Conservation (phyloP, 2,797 vertebrate species). For the Parauchenoglanis punctatus region DNA sequence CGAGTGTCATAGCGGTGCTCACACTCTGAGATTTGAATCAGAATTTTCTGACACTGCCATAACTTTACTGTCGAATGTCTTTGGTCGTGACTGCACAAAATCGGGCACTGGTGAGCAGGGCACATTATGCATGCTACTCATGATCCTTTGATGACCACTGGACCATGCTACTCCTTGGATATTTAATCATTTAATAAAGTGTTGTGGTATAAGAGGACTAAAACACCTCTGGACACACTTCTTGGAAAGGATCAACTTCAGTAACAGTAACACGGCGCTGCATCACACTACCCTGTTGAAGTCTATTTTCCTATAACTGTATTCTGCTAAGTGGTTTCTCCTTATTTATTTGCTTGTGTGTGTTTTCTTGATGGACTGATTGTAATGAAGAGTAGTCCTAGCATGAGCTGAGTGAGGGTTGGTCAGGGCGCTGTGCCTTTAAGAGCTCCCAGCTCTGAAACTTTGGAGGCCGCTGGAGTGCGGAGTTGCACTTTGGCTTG, state of each 20-base stretch:
- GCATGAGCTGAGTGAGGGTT: neutral
- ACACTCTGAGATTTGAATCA: no score
- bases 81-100: no score
- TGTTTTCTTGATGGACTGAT: neutral
- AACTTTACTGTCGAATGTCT: no score
- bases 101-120: no score
- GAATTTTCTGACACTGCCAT: no score
- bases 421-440: conserved; percentile 77
- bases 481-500: conserved; percentile 68
- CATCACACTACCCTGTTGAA: neutral
- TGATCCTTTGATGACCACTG: neutral
- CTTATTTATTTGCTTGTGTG: neutral
- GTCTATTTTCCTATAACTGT: neutral
- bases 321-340: neutral
- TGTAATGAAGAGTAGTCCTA: neutral
- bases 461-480: conserved; percentile 72
- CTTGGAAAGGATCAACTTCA: neutral
- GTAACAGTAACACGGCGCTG: neutral
- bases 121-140: neutral
- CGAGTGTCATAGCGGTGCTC: no score
- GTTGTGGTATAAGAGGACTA: neutral
- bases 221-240: neutral
- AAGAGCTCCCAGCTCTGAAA: conserved; percentile 74
- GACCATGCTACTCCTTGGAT: neutral
- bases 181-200: neutral